Conservation (phyloP, 2,113 vertebrate species). For the Ptychochromis oligacanthus region DNA sequence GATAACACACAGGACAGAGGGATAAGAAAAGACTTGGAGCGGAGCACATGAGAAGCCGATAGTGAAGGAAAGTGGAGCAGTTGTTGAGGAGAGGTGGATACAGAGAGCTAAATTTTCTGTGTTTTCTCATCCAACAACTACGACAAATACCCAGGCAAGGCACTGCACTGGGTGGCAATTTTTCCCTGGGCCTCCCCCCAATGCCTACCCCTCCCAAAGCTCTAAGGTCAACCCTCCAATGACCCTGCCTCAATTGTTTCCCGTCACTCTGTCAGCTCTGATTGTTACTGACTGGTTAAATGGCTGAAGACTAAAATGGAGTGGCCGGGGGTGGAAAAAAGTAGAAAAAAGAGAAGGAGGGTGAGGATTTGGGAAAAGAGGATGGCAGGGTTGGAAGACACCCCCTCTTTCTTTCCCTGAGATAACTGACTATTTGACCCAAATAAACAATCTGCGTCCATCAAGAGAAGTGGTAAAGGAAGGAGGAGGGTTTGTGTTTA, state of each 20-base stretch:
- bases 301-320: slow-evolving; percentile 78
- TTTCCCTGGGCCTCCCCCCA: slow-evolving; percentile 69
- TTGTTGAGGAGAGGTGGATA: slow-evolving; percentile 36
- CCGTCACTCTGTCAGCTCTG: slow-evolving; percentile 82
- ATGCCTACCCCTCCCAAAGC: slow-evolving; percentile 63
- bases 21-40: slow-evolving; percentile 48
- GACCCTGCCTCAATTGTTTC: slow-evolving; percentile 82
- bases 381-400: slow-evolving; percentile 43
- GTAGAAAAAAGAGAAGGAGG: slow-evolving; percentile 59
- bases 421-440: slow-evolving; percentile 83
- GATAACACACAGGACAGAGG: slow-evolving; percentile 34
- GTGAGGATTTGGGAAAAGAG: slow-evolving; percentile 58
- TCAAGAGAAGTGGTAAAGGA: slow-evolving; percentile 55
- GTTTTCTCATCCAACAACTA: slow-evolving; percentile 73
- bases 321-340: slow-evolving; percentile 56
- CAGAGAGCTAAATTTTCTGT: slow-evolving; percentile 67
- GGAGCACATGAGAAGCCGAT: slow-evolving; percentile 49
- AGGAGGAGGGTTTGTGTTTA: slow-evolving; percentile 41
- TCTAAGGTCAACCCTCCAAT: slow-evolving; percentile 75
- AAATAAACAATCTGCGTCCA: slow-evolving; percentile 78
- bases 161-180: slow-evolving; percentile 62
- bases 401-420: slow-evolving; percentile 64
- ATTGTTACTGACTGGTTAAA: slow-evolving; percentile 85
- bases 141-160: slow-evolving; percentile 72
- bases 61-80: slow-evolving; percentile 30